These are phyloP conservation scores for Drosophila lutescens DNA, from an alignment of 2,888 invertebrate species.

Conservation along the genomic window DNA sequence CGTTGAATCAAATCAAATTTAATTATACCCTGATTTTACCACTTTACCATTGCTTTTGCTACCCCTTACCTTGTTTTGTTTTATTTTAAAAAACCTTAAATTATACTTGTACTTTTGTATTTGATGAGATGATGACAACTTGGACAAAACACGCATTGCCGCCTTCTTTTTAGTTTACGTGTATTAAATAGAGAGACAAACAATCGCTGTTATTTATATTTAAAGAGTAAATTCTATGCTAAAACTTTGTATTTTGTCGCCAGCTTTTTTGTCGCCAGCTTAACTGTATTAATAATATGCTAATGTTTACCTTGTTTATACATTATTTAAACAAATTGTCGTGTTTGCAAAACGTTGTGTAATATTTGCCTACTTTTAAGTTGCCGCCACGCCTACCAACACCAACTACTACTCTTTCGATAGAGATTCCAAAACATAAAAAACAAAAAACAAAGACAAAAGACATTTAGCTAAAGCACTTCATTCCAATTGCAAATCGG, in stretches of 20 bases:
- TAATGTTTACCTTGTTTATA: slow-evolving; percentile 77
- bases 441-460: not conserved
- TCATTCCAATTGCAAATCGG: slow-evolving; percentile 40
- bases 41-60: slow-evolving; percentile 56
- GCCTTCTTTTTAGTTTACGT: slow-evolving; percentile 54
- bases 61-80: slow-evolving; percentile 50
- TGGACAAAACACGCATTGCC: slow-evolving; percentile 45
- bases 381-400: slow-evolving; percentile 55
- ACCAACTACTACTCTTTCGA: slow-evolving; percentile 15
- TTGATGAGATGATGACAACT: slow-evolving; percentile 34
- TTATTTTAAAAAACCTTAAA: slow-evolving; percentile 32
- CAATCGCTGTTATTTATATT: slow-evolving; percentile 65
- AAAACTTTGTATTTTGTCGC: slow-evolving; percentile 68
- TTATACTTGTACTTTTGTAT: slow-evolving; percentile 26
- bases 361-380: slow-evolving; percentile 79
- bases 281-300: slow-evolving; percentile 76
- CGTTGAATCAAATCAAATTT: slow-evolving; percentile 20
- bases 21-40: slow-evolving; percentile 36
- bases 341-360: slow-evolving; percentile 75
- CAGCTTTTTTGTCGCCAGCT: slow-evolving; percentile 76
- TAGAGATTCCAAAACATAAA: slow-evolving; percentile 23
- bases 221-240: slow-evolving; percentile 65
- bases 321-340: slow-evolving; percentile 56
- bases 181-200: slow-evolving; percentile 48
- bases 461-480: slow-evolving; percentile 44